phyloP scores from a whole-genome alignment of 2,888 invertebrate species.

The Tiliacea citrago region DNA sequence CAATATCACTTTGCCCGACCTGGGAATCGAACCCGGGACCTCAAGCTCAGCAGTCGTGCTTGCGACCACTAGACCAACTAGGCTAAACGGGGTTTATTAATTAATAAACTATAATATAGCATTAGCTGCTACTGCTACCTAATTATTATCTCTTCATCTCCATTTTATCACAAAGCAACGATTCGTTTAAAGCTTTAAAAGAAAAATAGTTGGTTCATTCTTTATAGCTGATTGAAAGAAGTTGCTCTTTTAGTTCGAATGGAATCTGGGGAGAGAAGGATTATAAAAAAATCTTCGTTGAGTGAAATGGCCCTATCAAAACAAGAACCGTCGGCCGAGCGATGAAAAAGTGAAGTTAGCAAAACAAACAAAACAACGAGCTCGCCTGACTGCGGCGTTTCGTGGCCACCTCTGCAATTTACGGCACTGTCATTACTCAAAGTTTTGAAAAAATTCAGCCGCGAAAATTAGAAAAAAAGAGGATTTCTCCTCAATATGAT shows the following conservation, averaged over 20 bases:
- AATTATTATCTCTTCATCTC: conserved; percentile 7
- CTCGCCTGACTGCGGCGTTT: conserved; percentile 80
- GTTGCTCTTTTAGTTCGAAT: conserved; percentile 62
- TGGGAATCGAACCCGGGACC: too few relatives aligned
- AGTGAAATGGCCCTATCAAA: conserved; percentile 80
- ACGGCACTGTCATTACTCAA: conserved; percentile 86
- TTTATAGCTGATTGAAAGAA: conserved; percentile 69
- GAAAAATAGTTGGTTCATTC: conserved; percentile 59
- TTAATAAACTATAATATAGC: too few relatives aligned
- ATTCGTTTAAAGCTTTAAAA: conserved; percentile 30
- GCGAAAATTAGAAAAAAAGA: conserved; percentile 83
- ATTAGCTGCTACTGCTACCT: background rate
- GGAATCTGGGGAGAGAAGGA: conserved; percentile 60
- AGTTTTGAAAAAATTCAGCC: conserved; percentile 81
- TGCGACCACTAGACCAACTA: too few relatives aligned
- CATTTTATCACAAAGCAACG: conserved; percentile 18
- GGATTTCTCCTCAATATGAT: conserved; percentile 85
- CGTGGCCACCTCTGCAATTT: conserved; percentile 85
- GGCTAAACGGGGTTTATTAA: too few relatives aligned
- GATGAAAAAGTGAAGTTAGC: conserved; percentile 84
- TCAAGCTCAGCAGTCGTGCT: too few relatives aligned
- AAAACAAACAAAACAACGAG: conserved; percentile 83
- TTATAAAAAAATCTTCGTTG: conserved; percentile 68
- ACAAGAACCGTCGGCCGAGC: conserved; percentile 78
- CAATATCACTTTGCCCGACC: too few relatives aligned